Evolutionary conservation across 2,797 vertebrate species (phyloP).

Genomic region (Aeoliscus strigatus): DNA sequence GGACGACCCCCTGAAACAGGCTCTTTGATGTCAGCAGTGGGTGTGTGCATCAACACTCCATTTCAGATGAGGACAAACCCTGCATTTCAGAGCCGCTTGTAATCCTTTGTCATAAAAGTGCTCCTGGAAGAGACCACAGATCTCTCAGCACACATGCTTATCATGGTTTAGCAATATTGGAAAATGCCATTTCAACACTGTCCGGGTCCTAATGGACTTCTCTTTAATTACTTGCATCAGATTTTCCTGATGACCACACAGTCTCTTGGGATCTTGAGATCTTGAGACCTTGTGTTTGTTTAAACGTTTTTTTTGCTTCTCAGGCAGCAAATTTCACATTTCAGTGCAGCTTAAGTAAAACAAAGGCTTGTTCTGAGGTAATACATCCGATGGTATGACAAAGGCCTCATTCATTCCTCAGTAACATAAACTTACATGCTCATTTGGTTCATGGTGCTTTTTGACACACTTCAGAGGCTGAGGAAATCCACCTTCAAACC

Average conservation of each 20-base stretch:
- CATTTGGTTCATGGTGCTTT: constrained; percentile 14
- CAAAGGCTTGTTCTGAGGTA: constrained; percentile 1
- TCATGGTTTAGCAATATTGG: constrained; percentile 16
- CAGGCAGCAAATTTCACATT: not conserved
- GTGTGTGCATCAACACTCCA: constrained; percentile 10
- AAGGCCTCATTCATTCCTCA: constrained; percentile 13
- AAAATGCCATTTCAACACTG: constrained; percentile 13
- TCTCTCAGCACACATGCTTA: constrained; percentile 13
- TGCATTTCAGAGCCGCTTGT: constrained; percentile 25
- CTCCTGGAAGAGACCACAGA: constrained; percentile 25
- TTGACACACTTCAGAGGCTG: constrained; percentile 44
- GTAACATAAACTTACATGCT: constrained; percentile 13
- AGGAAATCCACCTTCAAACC: constrained; percentile 47
- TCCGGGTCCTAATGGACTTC: constrained; percentile 12
- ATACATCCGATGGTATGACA: constrained; percentile 6
- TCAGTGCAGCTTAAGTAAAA: constrained; percentile 3
- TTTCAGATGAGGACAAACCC: constrained; percentile 1
- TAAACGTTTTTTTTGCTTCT: no score
- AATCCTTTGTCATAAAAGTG: constrained; percentile 31
- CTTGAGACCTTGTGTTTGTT: no score
- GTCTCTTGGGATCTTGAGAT: no score
- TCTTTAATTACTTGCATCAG: not conserved
- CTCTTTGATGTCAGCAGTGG: constrained; percentile 6
- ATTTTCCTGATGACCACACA: not conserved
- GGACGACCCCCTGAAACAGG: constrained; percentile 10